Evolutionary conservation across 2,797 vertebrate species (phyloP), one percentile per base, ranked within the genome.

Genomic region (Pseudochromis fuscus): DNA sequence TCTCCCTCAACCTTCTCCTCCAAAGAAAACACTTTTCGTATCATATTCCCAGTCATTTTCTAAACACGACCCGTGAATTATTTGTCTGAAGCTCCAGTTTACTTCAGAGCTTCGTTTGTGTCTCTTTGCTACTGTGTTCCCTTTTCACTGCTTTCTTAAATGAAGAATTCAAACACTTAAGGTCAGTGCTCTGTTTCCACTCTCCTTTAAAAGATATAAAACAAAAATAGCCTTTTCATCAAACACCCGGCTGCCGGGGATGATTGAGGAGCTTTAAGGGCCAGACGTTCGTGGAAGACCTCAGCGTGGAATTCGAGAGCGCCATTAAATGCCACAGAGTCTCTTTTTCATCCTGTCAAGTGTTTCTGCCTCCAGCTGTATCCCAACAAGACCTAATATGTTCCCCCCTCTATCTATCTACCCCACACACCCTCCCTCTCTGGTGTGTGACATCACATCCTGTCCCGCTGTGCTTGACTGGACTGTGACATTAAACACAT

Each of bases 391-490:
- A 44, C 51, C 52, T 77, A 71, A 85, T 79, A 42, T 82, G 85
- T 84, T 49, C 42, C 25, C 46, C 31, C 50, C 27, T 24, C 60
- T n/a, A n/a, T n/a, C n/a, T 25, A 8, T 42, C 37, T 21, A 23
- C 25, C 51, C 38, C 25, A n/a, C n/a, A n/a, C n/a, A n/a, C n/a
- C 42, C 23, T 23, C 37, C 19, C 10, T 19, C 21, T 8, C 7
- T 7, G 5, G 24, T 28, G 56, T 55, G 48, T 93, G 86, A 90
- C 87, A 86, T 93, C 90, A 91, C 84, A 75, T 84, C 87, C 79
- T 83, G 81, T 79, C 81, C 51, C 9, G 46, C 72, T 81, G 74
- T 50, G 83, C 82, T 75, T 49, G 65, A 76, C 84, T 87, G 83
- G 86, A 85, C 81, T 67, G 58, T 65, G 71, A 90, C 74, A 70